Conservation (phyloP, 1,140 invertebrate species). For the Arctopsyche grandis region DNA sequence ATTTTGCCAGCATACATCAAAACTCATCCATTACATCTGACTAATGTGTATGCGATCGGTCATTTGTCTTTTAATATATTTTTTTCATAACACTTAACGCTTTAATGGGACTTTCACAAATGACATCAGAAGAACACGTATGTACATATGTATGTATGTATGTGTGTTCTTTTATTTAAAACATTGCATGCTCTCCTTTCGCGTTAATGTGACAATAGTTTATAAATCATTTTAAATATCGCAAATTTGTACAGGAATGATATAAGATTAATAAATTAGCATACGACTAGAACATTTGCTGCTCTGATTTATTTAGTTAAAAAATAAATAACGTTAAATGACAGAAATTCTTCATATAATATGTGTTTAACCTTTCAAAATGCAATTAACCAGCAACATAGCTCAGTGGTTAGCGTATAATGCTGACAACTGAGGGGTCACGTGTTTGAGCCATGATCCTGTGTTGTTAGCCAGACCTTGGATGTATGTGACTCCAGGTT, state of each 20-base stretch:
- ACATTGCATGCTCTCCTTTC: neutral
- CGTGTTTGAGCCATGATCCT: too few species aligned
- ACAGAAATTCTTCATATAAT: too few species aligned
- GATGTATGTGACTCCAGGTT: too few species aligned
- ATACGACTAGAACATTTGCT: neutral
- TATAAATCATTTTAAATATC: constrained; percentile 13
- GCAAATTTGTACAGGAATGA: constrained; percentile 15
- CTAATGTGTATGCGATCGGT: neutral
- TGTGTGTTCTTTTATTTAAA: neutral
- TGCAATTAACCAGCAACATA: too few species aligned
- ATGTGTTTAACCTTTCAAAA: too few species aligned
- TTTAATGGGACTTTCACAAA: constrained; percentile 21
- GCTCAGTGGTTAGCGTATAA: too few species aligned
- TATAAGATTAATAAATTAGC: neutral
- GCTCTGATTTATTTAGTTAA: too few species aligned
- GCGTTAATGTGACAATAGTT: constrained; percentile 9
- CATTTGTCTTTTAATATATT: neutral
- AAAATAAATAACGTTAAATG: too few species aligned
- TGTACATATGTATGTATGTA: neutral
- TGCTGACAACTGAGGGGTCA: too few species aligned
- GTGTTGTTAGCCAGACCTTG: too few species aligned
- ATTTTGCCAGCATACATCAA: neutral
- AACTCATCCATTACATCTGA: neutral
- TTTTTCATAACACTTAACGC: neutral
- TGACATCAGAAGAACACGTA: neutral